phyloP scores from a whole-genome alignment of 1,140 invertebrate genomes.

The Bilobella aurantiaca region DNA sequence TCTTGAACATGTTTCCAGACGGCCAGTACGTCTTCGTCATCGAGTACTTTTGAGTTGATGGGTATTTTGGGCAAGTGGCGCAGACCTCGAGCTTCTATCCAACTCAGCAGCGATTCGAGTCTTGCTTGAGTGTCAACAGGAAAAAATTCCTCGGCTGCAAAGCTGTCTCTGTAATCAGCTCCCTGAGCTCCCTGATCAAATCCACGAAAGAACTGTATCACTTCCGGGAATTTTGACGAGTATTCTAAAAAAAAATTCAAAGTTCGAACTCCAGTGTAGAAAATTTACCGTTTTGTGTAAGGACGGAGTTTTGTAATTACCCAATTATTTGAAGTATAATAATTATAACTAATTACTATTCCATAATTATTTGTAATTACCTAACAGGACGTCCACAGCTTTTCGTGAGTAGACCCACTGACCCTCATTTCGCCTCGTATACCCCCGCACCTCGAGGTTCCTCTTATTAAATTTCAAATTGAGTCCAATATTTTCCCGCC shows the following conservation, averaged over 20 bases:
- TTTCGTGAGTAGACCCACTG: slow-evolving; percentile 74
- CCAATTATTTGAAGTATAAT: too few relatives aligned
- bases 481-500: slow-evolving; percentile 40
- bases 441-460: slow-evolving; percentile 61
- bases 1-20: slow-evolving; percentile 22
- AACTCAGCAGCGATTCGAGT: slow-evolving; percentile 23
- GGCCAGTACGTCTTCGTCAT: slow-evolving; percentile 31
- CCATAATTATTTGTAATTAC: too few relatives aligned
- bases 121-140: slow-evolving; percentile 13
- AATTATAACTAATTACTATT: too few relatives aligned
- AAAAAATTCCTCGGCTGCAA: slow-evolving; percentile 24
- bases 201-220: slow-evolving; percentile 52
- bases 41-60: slow-evolving; percentile 26
- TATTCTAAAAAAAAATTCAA: slow-evolving; percentile 44
- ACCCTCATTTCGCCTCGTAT: slow-evolving; percentile 56
- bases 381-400: slow-evolving; percentile 55
- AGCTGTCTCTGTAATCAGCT: slow-evolving; percentile 5
- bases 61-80: slow-evolving; percentile 21
- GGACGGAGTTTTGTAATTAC: too few relatives aligned
- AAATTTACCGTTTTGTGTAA: too few relatives aligned
- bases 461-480: slow-evolving; percentile 82
- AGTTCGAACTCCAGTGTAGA: too few relatives aligned
- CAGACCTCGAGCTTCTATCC: slow-evolving; percentile 24
- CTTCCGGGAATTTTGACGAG: slow-evolving; percentile 56
- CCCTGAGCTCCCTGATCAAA: too few relatives aligned